Conservation (phyloP, 2,113 vertebrate species). For the Bothrops jararaca region DNA sequence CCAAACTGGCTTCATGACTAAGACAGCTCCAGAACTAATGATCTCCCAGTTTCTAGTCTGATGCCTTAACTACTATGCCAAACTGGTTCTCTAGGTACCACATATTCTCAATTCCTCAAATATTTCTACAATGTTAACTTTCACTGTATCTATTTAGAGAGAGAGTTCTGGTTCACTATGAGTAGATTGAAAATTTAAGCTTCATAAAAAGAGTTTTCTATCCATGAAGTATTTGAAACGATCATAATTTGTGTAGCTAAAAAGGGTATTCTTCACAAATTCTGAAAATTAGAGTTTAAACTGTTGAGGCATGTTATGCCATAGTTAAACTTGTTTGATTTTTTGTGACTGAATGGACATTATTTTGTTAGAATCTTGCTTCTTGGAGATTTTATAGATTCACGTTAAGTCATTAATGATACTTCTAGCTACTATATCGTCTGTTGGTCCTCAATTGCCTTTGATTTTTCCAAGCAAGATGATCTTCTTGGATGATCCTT, state of each 20-base stretch:
- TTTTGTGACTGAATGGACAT: neutral
- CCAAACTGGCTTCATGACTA: neutral
- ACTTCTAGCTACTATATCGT: neutral
- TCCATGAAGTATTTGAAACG: neutral
- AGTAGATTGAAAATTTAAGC: neutral
- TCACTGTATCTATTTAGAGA: neutral
- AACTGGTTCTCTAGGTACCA: neutral
- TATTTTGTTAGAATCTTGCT: neutral
- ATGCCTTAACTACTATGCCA: neutral
- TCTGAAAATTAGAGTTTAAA: neutral
- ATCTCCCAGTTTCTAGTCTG: neutral
- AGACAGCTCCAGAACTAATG: neutral
- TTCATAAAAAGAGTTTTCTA: neutral
- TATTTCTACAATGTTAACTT: neutral
- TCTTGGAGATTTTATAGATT: neutral
- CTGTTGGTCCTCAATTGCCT: neutral
- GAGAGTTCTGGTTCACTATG: neutral
- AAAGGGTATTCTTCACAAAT: neutral
- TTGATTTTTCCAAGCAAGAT: neutral
- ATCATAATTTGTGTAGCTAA: neutral
- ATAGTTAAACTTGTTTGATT: neutral
- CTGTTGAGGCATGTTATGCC: neutral
- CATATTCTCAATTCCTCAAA: neutral
- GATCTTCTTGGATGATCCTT: neutral
- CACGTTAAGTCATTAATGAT: neutral